These are phyloP conservation scores for Molorchus minor DNA, from an alignment of 2,888 invertebrate genomes.

Conservation along the genomic window DNA sequence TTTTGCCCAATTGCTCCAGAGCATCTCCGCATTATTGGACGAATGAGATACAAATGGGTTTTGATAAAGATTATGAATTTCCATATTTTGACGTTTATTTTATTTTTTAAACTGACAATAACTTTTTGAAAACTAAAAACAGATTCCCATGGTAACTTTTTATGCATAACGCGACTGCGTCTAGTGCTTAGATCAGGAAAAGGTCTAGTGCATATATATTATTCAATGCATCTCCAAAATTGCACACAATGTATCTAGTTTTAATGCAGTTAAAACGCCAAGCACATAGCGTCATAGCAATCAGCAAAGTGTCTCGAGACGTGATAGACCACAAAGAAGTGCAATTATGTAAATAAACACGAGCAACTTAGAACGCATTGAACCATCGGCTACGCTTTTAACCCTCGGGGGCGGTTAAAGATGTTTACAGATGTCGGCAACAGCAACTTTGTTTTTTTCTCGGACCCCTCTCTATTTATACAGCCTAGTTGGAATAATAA, in stretches of 20 bases:
- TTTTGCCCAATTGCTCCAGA: too few relatives aligned
- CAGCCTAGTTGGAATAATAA: slow-evolving; percentile 31
- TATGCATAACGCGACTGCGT: too few relatives aligned
- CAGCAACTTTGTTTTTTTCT: slow-evolving; percentile 27
- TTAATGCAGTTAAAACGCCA: neutral
- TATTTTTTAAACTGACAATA: too few relatives aligned
- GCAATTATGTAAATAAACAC: slow-evolving; percentile 31
- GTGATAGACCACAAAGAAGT: slow-evolving; percentile 28
- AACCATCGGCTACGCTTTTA: slow-evolving; percentile 3
- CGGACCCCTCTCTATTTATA: slow-evolving; percentile 26
- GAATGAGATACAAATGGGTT: too few relatives aligned
- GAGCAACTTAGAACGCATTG: slow-evolving; percentile 21
- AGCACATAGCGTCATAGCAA: slow-evolving; percentile 19
- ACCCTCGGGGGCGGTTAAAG: slow-evolving; percentile 12
- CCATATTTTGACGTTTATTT: too few relatives aligned
- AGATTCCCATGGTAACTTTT: too few relatives aligned
- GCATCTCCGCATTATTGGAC: too few relatives aligned
- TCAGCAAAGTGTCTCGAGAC: slow-evolving; percentile 25
- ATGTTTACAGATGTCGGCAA: slow-evolving; percentile 26
- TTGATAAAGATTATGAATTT: too few relatives aligned
- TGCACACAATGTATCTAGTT: neutral
- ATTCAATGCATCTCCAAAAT: too few relatives aligned
- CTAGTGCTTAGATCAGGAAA: too few relatives aligned
- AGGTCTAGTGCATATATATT: too few relatives aligned
- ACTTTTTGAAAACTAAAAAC: too few relatives aligned